Evolutionary conservation across 2,888 invertebrate genomes (phyloP).

Genomic region (Scaptomyza parva): DNA sequence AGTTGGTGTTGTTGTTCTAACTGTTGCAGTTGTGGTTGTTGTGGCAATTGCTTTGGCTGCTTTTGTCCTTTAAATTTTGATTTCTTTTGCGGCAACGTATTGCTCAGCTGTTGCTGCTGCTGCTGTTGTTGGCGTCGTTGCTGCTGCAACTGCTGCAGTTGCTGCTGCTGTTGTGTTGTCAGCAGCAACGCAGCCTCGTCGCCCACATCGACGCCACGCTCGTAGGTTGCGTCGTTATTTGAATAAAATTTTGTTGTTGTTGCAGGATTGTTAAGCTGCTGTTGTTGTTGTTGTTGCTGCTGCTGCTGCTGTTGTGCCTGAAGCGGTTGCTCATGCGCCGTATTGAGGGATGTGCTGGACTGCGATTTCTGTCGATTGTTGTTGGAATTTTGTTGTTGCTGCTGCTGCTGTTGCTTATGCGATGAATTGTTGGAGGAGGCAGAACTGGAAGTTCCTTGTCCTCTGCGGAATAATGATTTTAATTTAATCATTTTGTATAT

Average conservation of each 20-base stretch:
- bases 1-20: slow-evolving; percentile 46
- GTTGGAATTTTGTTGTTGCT: slow-evolving; percentile 53
- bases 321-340: slow-evolving; percentile 69
- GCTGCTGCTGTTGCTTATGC: slow-evolving; percentile 62
- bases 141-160: slow-evolving; percentile 49
- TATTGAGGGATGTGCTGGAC: slow-evolving; percentile 81
- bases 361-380: slow-evolving; percentile 81
- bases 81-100: slow-evolving; percentile 81
- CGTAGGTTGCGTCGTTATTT: slow-evolving; percentile 71
- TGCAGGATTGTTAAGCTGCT: slow-evolving; percentile 36
- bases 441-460: slow-evolving; percentile 87
- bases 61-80: slow-evolving; percentile 82
- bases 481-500: slow-evolving; percentile 92
- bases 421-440: slow-evolving; percentile 77
- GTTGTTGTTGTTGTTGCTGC: slow-evolving; percentile 33
- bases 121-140: slow-evolving; percentile 49
- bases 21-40: slow-evolving; percentile 36
- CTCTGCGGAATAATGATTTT: slow-evolving; percentile 96
- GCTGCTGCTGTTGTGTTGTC: slow-evolving; percentile 60
- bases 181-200: slow-evolving; percentile 71
- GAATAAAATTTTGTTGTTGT: slow-evolving; percentile 76
- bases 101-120: slow-evolving; percentile 54
- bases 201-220: slow-evolving; percentile 82
- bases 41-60: slow-evolving; percentile 82
- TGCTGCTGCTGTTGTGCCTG: slow-evolving; percentile 43